These are phyloP conservation scores for Ophthalmolycus amberensis DNA, from an alignment of 2,113 vertebrate genomes.

Conservation along the genomic window DNA sequence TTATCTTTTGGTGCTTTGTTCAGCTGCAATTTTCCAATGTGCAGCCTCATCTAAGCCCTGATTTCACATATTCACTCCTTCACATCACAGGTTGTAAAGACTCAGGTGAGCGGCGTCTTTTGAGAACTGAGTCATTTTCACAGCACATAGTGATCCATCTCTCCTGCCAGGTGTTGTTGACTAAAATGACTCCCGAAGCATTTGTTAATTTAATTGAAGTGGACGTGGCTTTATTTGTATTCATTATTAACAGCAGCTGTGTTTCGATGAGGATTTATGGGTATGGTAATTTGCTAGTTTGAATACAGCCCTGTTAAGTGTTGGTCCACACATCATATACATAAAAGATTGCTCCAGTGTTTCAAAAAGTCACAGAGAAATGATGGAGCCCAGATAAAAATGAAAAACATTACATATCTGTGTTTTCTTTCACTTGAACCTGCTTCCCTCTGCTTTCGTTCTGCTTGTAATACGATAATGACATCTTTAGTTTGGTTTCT, in stretches of 20 bases:
- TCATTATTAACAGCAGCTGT: not conserved
- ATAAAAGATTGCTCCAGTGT: not conserved
- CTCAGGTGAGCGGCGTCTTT: not conserved
- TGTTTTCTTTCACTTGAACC: constrained; percentile 17
- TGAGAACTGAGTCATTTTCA: not conserved
- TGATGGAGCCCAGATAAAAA: not conserved
- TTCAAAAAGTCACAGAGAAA: not conserved
- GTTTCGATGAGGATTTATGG: not conserved
- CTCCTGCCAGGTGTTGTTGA: not conserved
- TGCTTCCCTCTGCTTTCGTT: constrained; percentile 18
- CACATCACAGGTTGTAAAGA: constrained; percentile 12
- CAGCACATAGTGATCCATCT: not conserved
- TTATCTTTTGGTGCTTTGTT: not conserved
- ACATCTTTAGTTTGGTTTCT: constrained; percentile 39
- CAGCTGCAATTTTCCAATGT: not conserved
- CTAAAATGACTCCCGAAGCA: not conserved
- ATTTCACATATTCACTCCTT: constrained; percentile 8
- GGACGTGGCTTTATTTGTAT: not conserved
- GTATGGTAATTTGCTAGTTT: constrained; percentile 1
- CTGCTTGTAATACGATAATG: constrained; percentile 46
- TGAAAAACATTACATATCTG: not conserved
- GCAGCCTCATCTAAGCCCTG: not conserved
- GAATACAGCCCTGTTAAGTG: not conserved
- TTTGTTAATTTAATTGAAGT: not conserved
- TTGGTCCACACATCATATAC: not conserved